Evolutionary conservation across 1,140 invertebrate genomes (phyloP), one percentile per base, ranked within the genome.

Genomic region (Drosophila pseudoobscura): DNA sequence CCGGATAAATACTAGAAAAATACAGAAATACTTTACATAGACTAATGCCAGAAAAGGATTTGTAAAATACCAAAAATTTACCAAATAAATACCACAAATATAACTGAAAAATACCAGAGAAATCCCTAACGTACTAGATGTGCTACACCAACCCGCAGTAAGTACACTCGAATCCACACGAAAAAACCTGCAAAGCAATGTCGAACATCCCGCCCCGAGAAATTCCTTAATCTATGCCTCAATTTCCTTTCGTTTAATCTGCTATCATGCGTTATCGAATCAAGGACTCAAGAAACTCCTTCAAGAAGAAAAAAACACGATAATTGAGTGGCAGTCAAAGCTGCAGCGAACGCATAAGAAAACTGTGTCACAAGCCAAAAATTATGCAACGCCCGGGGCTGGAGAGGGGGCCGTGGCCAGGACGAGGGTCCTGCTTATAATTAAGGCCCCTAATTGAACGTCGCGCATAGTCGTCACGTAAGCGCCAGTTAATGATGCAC

Each of bases 401-500:
- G 4, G 11, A 2, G 0, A 7, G 7, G 9, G 6, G 35, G 11
- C 11, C 3, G 11, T 4, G n/a, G n/a, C n/a, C n/a, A n/a, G n/a
- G n/a, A n/a, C n/a, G n/a, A n/a, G n/a, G n/a, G 35, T 13, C 4
- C 35, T 57, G 74, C 68, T 87, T 87, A 80, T 87, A 85, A 85
- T 87, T 85, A 80, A 66, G 64, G 65, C 80, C 11, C 11, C 73
- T 84, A 84, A 84, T 84, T 84, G 75, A 84, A 84, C 76, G 62
- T 50, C 56, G 60, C 56, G 60, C 60, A 39, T 39, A 68, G 51
- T 53, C 47, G 76, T 49, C 82, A 78, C 83, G 82, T 77, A 75
- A 75, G 74, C 35, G 11, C 65, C 76, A 87, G 64, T 82, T 85
- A 85, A 85, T 85, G 82, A 87, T 85, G 82, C 74, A 85, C 79